Evolutionary conservation across 2,113 vertebrate genomes (phyloP).

Genomic region (Regulus satrapa): DNA sequence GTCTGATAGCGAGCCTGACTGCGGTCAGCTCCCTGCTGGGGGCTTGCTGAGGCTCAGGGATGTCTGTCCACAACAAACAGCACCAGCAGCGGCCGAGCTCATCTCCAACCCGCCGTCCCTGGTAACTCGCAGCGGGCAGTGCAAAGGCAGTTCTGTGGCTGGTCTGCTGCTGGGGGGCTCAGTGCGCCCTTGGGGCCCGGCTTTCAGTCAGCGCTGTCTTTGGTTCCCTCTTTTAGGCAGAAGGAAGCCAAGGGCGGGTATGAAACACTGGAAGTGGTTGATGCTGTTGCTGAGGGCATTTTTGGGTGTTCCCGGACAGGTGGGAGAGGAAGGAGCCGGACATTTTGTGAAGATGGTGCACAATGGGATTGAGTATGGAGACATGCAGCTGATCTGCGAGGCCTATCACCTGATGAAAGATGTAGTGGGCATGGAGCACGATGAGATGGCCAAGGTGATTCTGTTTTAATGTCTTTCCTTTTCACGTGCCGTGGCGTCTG

Average conservation of each 20-base stretch:
- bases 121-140: not conserved
- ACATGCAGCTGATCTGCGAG: slow-evolving; percentile 99
- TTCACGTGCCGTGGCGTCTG: not conserved
- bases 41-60: not conserved
- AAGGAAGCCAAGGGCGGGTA: not conserved
- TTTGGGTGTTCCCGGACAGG: slow-evolving; percentile 67
- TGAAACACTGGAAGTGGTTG: not conserved
- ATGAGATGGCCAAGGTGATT: slow-evolving; percentile 88
- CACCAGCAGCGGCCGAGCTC: not conserved
- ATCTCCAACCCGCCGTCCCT: not conserved
- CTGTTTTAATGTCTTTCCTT: not conserved
- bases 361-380: slow-evolving; percentile 98
- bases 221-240: not conserved
- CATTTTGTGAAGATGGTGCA: slow-evolving; percentile 99
- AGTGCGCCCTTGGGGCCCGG: not conserved
- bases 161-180: not conserved
- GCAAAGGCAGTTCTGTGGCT: not conserved
- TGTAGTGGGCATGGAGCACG: slow-evolving; percentile 83
- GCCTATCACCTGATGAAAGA: slow-evolving; percentile 99
- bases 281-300: not conserved
- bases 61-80: not conserved
- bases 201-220: not conserved
- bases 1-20: not conserved
- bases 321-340: slow-evolving; percentile 92
- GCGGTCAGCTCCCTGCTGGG: not conserved